Conservation (phyloP, 2,113 vertebrate species). For the Hyla sarda region DNA sequence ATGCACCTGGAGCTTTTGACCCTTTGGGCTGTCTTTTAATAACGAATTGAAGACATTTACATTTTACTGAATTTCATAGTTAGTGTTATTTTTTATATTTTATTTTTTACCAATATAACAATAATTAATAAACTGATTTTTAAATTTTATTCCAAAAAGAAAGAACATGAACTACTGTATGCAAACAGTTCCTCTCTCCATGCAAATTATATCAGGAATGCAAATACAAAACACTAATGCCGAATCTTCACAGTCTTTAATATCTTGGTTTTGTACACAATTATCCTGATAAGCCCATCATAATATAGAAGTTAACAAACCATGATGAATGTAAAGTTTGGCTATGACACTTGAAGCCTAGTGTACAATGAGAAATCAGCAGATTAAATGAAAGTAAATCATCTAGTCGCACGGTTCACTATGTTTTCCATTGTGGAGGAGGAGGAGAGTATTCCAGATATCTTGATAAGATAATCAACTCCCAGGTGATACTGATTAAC, state of each 20-base stretch:
- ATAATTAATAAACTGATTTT: background rate
- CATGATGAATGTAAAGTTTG: conserved; percentile 34
- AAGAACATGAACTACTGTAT: background rate
- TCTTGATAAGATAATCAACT: conserved; percentile 55
- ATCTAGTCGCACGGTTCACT: conserved; percentile 27
- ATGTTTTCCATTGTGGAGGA: conserved; percentile 5
- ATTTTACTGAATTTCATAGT: too few relatives aligned
- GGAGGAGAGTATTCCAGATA: conserved; percentile 17
- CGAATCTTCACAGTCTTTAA: background rate
- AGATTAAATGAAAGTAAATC: conserved; percentile 30
- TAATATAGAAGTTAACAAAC: conserved; percentile 25
- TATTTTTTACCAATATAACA: too few relatives aligned
- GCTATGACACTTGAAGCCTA: conserved; percentile 8
- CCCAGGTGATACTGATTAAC: conserved; percentile 55
- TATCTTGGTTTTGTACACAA: background rate
- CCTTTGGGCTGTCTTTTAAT: too few relatives aligned
- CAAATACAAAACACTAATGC: background rate
- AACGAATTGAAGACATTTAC: too few relatives aligned
- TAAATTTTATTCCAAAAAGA: background rate
- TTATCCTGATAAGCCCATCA: background rate
- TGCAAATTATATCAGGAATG: background rate
- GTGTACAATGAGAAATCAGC: conserved; percentile 21
- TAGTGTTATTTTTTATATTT: too few relatives aligned
- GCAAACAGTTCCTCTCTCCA: background rate
- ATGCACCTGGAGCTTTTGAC: too few relatives aligned